These are phyloP conservation scores for Megastigmus dorsalis DNA, from an alignment of 2,888 invertebrate species.

Conservation along the genomic window DNA sequence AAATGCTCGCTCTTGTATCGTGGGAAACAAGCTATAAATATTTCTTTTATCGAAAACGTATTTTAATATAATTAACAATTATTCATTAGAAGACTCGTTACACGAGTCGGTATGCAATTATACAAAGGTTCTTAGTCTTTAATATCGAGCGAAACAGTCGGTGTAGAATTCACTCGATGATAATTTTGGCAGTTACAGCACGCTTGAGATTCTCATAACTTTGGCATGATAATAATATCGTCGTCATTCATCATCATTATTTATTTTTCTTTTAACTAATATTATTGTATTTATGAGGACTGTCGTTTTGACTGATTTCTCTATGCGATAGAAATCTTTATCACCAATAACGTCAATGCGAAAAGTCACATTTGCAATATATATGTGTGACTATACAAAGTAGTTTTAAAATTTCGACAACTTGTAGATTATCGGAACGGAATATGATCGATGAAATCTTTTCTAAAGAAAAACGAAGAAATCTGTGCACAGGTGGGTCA, in stretches of 20 bases:
- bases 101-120: constrained; percentile 37
- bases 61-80: constrained; percentile 48
- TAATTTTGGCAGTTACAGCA: constrained; percentile 45
- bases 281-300: constrained; percentile 15
- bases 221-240: constrained; percentile 44
- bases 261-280: background rate
- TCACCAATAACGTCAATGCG: background rate
- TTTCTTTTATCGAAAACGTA: constrained; percentile 41
- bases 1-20: constrained; percentile 2
- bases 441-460: background rate
- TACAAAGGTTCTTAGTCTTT: constrained; percentile 42
- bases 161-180: constrained; percentile 27
- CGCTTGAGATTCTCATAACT: constrained; percentile 20
- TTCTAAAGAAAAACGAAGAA: background rate
- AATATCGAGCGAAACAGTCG: constrained; percentile 32
- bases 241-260: constrained; percentile 35
- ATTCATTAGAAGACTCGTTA: constrained; percentile 36
- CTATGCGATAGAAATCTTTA: background rate
- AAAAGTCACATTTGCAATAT: background rate
- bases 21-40: constrained; percentile 49
- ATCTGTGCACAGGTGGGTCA: background rate
- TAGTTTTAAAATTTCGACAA: background rate
- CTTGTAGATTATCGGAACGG: background rate
- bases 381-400: background rate
- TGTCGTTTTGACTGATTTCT: constrained; percentile 22